Conservation (phyloP, 1,140 invertebrate species). For the Bombus affinis region DNA sequence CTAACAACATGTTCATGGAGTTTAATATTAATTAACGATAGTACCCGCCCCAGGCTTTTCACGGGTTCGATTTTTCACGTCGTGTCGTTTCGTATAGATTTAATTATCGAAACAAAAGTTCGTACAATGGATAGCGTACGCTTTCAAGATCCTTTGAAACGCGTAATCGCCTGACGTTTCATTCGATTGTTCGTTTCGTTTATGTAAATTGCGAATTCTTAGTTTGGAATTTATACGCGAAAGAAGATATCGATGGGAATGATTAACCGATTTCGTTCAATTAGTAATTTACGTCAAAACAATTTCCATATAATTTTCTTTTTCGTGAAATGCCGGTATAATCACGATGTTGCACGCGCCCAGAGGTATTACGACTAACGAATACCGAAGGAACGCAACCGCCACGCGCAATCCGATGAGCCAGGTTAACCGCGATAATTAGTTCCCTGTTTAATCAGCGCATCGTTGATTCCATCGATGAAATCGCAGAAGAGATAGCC, state of each 20-base stretch:
- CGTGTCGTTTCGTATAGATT: not conserved
- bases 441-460: constrained; percentile 24
- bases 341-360: not conserved
- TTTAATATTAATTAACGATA: not conserved
- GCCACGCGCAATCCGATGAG: not conserved
- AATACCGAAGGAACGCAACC: not conserved
- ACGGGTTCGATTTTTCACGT: not conserved
- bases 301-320: not conserved
- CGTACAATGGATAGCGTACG: not conserved
- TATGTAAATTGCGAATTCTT: not conserved
- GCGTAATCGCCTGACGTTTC: not conserved
- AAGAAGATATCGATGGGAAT: not conserved
- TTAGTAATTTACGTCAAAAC: not conserved
- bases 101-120: not conserved
- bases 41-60: not conserved
- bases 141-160: not conserved
- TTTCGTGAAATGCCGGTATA: not conserved
- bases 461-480: not conserved
- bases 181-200: not conserved
- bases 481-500: not conserved
- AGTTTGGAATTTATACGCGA: not conserved
- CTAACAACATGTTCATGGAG: too few relatives aligned
- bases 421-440: constrained; percentile 31
- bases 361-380: not conserved
- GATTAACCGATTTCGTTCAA: not conserved